phyloP scores from a whole-genome alignment of 2,113 vertebrate genomes.

The Electrona antarctica region DNA sequence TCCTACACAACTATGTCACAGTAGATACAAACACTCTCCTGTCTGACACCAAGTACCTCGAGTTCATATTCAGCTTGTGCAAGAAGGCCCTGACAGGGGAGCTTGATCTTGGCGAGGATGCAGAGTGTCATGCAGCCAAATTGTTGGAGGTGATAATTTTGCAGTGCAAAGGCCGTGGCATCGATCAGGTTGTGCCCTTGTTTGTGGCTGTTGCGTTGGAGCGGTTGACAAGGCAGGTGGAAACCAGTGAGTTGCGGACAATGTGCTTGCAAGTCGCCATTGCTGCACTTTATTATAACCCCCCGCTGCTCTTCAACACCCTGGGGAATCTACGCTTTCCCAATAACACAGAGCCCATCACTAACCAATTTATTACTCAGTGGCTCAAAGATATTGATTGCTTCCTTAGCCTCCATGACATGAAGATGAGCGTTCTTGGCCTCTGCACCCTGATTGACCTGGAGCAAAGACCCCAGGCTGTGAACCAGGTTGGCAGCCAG shows the following conservation, averaged over 20 bases:
- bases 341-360: slow-evolving; percentile 97
- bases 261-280: slow-evolving; percentile 99
- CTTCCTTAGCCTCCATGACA: slow-evolving; percentile 96
- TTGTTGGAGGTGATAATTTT: slow-evolving; percentile 95
- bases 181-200: slow-evolving; percentile 96
- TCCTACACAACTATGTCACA: slow-evolving; percentile 98
- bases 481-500: slow-evolving; percentile 92
- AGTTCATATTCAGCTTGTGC: slow-evolving; percentile 99
- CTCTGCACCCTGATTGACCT: slow-evolving; percentile 96
- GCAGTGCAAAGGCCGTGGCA: slow-evolving; percentile 98
- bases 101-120: slow-evolving; percentile 96
- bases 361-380: slow-evolving; percentile 97
- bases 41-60: slow-evolving; percentile 97
- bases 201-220: slow-evolving; percentile 96
- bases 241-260: slow-evolving; percentile 97
- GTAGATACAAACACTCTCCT: slow-evolving; percentile 96
- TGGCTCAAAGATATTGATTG: slow-evolving; percentile 99
- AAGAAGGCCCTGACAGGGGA: slow-evolving; percentile 99
- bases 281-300: slow-evolving; percentile 96
- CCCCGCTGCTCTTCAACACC: slow-evolving; percentile 92
- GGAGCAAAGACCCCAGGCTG: slow-evolving; percentile 92
- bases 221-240: slow-evolving; percentile 95
- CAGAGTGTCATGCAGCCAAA: slow-evolving; percentile 97
- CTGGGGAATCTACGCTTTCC: slow-evolving; percentile 97
- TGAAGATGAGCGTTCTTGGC: slow-evolving; percentile 97